These are phyloP conservation scores for Herpailurus yagouaroundi DNA, from an alignment of 2,113 vertebrate species.

Conservation along the genomic window DNA sequence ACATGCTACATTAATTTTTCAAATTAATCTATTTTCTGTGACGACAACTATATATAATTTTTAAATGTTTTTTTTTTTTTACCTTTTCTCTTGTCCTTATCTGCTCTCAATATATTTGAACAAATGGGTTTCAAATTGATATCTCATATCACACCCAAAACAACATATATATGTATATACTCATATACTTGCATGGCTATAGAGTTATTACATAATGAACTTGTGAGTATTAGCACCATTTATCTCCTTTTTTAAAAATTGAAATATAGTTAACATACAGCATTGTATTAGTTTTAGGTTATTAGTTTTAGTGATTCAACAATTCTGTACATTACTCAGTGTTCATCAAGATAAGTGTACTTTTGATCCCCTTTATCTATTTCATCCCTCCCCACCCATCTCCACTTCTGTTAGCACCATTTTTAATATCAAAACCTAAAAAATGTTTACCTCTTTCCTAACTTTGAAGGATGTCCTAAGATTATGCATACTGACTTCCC, in stretches of 20 bases:
- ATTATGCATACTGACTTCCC: not conserved
- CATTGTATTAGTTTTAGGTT: not conserved
- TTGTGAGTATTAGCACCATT: not conserved
- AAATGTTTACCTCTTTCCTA: not conserved
- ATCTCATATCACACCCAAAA: not conserved
- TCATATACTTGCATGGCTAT: not conserved
- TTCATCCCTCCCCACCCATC: not conserved
- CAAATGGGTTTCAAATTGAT: not conserved
- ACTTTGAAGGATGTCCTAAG: not conserved
- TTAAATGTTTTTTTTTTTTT: not conserved
- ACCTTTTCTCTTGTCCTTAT: not conserved
- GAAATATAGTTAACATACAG: not conserved
- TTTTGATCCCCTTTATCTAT: not conserved
- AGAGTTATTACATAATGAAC: not conserved
- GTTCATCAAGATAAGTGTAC: not conserved
- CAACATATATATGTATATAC: not conserved
- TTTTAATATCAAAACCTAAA: not conserved
- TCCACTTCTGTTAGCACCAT: not conserved
- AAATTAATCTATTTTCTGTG: not conserved
- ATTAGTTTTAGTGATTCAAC: not conserved
- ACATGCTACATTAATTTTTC: not conserved
- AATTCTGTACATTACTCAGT: not conserved
- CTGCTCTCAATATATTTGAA: not conserved
- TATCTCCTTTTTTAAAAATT: not conserved
- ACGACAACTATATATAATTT: not conserved